These are phyloP conservation scores for Tetragonisca angustula DNA, from an alignment of 2,888 invertebrate species.

Conservation along the genomic window DNA sequence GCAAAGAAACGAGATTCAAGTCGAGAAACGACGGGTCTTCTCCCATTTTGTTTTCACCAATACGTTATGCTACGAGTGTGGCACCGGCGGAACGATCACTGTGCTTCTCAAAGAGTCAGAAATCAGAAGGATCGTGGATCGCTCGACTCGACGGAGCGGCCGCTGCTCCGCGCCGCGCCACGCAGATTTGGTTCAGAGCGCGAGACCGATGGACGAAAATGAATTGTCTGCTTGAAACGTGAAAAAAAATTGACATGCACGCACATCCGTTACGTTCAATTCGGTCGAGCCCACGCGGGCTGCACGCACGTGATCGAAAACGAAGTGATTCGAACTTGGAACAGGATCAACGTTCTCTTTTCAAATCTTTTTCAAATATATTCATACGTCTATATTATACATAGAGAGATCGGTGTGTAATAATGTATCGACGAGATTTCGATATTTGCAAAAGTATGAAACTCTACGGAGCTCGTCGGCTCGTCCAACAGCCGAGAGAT, in stretches of 20 bases:
- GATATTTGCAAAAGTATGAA: constrained; percentile 84
- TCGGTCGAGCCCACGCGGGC: constrained; percentile 1
- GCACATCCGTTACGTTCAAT: constrained; percentile 25
- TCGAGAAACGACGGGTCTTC: constrained; percentile 3
- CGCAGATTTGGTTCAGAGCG: constrained; percentile 8
- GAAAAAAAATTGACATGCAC: constrained; percentile 27
- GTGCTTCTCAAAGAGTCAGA: background rate
- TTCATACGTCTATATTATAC: constrained; percentile 51
- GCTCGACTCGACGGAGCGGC: constrained; percentile 27
- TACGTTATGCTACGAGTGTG: background rate
- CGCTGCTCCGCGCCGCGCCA: background rate
- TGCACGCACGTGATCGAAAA: constrained; percentile 36
- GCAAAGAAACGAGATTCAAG: background rate
- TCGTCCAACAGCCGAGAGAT: constrained; percentile 69
- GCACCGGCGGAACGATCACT: background rate
- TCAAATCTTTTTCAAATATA: constrained; percentile 50
- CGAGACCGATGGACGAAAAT: constrained; percentile 42
- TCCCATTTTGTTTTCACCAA: background rate
- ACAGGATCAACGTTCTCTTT: constrained; percentile 31
- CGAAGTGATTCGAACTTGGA: constrained; percentile 47
- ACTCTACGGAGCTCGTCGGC: constrained; percentile 79
- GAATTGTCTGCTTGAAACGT: background rate
- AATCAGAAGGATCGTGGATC: constrained; percentile 16
- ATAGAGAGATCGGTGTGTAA: constrained; percentile 60
- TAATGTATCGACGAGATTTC: constrained; percentile 75